Evolutionary conservation across 1,140 invertebrate genomes (phyloP).

Genomic region (Scaptomyza hsui): DNA sequence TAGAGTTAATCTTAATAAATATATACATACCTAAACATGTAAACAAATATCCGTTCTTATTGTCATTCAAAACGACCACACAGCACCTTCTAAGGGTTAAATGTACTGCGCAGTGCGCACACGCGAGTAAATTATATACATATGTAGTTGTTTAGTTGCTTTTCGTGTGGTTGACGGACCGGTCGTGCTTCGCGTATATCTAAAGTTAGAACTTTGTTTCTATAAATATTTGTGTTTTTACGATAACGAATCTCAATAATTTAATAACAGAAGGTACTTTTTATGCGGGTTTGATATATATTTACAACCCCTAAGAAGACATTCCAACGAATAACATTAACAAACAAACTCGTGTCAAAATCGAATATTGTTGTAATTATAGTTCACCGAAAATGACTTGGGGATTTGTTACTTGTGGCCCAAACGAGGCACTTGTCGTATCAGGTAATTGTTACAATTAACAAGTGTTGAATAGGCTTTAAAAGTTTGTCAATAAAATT

Average conservation of each 20-base stretch:
- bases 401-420: slow-evolving; percentile 98
- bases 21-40: slow-evolving; percentile 39
- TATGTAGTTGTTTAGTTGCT: slow-evolving; percentile 41
- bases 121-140: background rate
- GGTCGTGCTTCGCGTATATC: slow-evolving; percentile 45
- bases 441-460: slow-evolving; percentile 89
- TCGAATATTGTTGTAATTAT: slow-evolving; percentile 17
- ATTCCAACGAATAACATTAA: background rate
- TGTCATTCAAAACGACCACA: background rate
- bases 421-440: slow-evolving; percentile 98
- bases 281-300: slow-evolving; percentile 13
- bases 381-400: slow-evolving; percentile 88
- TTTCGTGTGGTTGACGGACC: slow-evolving; percentile 39
- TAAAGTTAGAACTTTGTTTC: slow-evolving; percentile 10
- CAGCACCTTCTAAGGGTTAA: slow-evolving; percentile 45
- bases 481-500: slow-evolving; percentile 31
- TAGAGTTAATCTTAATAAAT: slow-evolving; percentile 46
- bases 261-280: background rate
- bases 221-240: slow-evolving; percentile 19
- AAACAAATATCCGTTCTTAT: slow-evolving; percentile 6
- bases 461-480: slow-evolving; percentile 3
- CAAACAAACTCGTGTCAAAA: slow-evolving; percentile 5
- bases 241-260: slow-evolving; percentile 4
- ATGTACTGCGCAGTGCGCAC: slow-evolving; percentile 36
- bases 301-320: background rate